Percentiles rank a stretch among this genome's conserved stretches.
Conservation (phyloP, 2,797 vertebrate genomes). For the Periparus ater region DNA sequence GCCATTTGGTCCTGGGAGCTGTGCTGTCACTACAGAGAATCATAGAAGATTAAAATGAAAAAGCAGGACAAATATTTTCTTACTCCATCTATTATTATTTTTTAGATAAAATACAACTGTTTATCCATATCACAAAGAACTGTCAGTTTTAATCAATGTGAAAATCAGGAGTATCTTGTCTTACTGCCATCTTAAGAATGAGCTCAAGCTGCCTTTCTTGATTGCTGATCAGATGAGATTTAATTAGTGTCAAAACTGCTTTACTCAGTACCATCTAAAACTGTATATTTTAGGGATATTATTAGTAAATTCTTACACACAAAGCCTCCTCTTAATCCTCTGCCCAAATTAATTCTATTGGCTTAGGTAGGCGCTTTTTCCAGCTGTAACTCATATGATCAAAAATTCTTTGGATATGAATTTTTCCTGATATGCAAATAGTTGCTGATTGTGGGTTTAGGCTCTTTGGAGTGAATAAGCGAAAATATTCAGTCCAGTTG, state of each 20-base stretch:
- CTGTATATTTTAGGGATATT: neutral
- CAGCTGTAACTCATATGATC: neutral
- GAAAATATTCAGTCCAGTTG: neutral
- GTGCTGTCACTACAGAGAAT: constrained; percentile 86
- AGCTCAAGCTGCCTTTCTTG: neutral
- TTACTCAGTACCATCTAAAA: neutral
- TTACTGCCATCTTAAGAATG: neutral
- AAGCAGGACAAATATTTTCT: neutral
- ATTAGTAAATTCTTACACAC: neutral
- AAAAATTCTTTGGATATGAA: neutral
- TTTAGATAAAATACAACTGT: neutral
- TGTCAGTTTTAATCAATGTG: constrained; percentile 12
- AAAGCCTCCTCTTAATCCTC: neutral
- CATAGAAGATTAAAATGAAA: constrained; percentile 34
- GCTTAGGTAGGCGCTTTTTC: neutral
- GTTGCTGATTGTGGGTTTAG: neutral
- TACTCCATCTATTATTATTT: neutral
- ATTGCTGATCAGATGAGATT: neutral
- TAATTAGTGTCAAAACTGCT: neutral
- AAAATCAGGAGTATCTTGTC: neutral
- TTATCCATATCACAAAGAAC: neutral
- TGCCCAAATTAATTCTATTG: neutral
- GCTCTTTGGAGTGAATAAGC: neutral
- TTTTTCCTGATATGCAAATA: neutral
- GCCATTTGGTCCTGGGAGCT: constrained; percentile 89